Conservation (phyloP, 2,113 vertebrate genomes). For the Pholis gunnellus region DNA sequence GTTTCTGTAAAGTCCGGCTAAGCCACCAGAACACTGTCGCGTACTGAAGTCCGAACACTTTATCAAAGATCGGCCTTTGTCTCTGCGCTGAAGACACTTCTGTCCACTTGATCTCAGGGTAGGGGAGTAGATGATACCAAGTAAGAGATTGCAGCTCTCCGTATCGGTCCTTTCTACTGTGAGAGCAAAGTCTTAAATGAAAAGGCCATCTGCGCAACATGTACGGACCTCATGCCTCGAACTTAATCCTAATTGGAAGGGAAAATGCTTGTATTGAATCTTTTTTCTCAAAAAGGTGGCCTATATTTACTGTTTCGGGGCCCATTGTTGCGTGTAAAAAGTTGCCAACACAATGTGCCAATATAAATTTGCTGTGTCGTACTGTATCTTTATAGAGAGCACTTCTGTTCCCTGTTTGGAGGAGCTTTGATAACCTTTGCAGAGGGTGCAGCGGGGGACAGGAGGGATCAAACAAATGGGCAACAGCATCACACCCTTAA, state of each 20-base stretch:
- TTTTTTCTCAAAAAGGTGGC: conserved; percentile 52
- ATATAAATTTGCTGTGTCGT: conserved; percentile 69
- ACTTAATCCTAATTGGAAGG: conserved; percentile 58
- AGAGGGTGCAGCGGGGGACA: conserved; percentile 66
- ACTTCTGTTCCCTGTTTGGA: conserved; percentile 66
- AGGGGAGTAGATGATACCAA: conserved; percentile 71
- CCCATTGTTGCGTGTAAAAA: conserved; percentile 51
- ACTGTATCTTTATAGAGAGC: conserved; percentile 62
- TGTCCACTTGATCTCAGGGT: conserved; percentile 84
- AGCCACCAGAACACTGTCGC: conserved; percentile 74
- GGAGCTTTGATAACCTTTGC: conserved; percentile 73
- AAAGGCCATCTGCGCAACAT: conserved; percentile 61
- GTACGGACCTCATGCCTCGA: conserved; percentile 66
- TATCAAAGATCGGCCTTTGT: conserved; percentile 62
- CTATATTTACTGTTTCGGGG: conserved; percentile 45
- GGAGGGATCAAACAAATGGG: conserved; percentile 67
- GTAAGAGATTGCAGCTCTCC: conserved; percentile 71
- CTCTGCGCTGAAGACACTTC: conserved; percentile 71
- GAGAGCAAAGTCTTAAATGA: conserved; percentile 69
- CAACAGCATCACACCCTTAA: conserved; percentile 72
- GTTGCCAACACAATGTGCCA: conserved; percentile 77
- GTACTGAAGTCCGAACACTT: conserved; percentile 57
- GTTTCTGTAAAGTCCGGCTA: conserved; percentile 57
- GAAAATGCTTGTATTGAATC: conserved; percentile 51
- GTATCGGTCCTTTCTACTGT: conserved; percentile 72